Base-by-base conservation (phyloP, 2,113 vertebrate genomes). In the Salvelinus fontinalis region DNA sequence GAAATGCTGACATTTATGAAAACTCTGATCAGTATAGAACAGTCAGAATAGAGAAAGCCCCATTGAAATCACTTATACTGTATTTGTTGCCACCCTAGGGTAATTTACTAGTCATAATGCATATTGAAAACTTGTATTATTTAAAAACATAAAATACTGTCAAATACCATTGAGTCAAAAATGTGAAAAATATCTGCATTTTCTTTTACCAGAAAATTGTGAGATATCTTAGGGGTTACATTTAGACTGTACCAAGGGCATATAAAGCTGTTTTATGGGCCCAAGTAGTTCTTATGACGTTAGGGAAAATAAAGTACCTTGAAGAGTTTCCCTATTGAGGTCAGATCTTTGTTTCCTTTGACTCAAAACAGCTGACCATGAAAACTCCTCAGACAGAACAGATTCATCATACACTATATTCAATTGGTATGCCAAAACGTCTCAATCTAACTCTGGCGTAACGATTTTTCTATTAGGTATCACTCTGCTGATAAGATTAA, bases 361-460 rank as follows among this genome's bases (percentile, higher is more conserved):
- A 73, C 29, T 62, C 39, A 26, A 66, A 74, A 74, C 73, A 74
- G 73, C 73, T 74, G 73, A 74, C 59, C 31, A 39, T 39, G 59
- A 48, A 64, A 65, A 49, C 14, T 66, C 60, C 26, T 14, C 34
- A 49, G 73, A 66, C 60, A 66, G 73, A 34, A 8, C 62, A 24
- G 39, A 74, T 74, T 48, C 60, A 66, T 74, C 73, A 74, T 44
- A 8, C 11, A 24, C 18, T 29, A n/a, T 39, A 74, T 74, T 60
- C n/a, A 44, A n/a, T 26, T 24, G 34, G 29, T 14, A 5, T 31
- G 48, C 48, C 70, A 29, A 20, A 29, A 24, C 24, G 29, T 68
- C 67, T 68, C 31, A 39, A 68, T 31, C 22, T 24, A 20, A 44
- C 39, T 44, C 39, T 72, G 4, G 67, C 51, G 16, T 72, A 57